These are phyloP conservation scores for Hirudinaria manillensis DNA, from an alignment of 2,888 invertebrate genomes.

Conservation along the genomic window DNA sequence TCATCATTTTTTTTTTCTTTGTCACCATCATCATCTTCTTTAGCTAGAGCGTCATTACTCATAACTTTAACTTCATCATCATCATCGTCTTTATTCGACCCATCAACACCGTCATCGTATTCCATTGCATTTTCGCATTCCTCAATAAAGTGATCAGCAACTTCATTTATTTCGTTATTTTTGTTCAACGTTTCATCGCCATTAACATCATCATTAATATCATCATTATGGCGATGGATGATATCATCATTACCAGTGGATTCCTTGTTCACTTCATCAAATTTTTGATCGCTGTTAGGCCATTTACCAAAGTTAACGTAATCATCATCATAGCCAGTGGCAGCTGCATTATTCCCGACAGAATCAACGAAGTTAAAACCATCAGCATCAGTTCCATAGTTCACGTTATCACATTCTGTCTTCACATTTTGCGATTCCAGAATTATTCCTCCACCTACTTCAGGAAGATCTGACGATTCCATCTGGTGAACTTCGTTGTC, in stretches of 20 bases:
- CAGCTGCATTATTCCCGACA: neutral
- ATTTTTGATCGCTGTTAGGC: neutral
- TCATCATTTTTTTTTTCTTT: neutral
- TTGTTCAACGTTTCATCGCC: neutral
- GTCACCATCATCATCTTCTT: neutral
- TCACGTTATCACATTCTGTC: too few relatives aligned
- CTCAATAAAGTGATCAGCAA: too few relatives aligned
- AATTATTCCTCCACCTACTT: too few relatives aligned
- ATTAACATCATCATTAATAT: conserved; percentile 1
- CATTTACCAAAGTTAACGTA: neutral
- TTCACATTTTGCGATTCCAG: too few relatives aligned
- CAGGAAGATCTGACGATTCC: too few relatives aligned
- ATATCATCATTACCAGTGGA: neutral
- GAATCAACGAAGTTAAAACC: neutral
- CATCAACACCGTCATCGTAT: too few relatives aligned
- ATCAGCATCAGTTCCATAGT: neutral
- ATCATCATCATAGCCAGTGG: neutral
- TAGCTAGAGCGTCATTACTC: neutral
- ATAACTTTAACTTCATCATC: neutral
- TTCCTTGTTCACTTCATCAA: neutral
- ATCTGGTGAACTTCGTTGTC: too few relatives aligned
- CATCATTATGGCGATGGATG: neutral
- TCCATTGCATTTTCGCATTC: too few relatives aligned
- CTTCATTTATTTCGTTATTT: neutral
- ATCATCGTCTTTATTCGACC: neutral